Base-by-base conservation (phyloP, 2,113 vertebrate species). In the Azemiops feae region DNA sequence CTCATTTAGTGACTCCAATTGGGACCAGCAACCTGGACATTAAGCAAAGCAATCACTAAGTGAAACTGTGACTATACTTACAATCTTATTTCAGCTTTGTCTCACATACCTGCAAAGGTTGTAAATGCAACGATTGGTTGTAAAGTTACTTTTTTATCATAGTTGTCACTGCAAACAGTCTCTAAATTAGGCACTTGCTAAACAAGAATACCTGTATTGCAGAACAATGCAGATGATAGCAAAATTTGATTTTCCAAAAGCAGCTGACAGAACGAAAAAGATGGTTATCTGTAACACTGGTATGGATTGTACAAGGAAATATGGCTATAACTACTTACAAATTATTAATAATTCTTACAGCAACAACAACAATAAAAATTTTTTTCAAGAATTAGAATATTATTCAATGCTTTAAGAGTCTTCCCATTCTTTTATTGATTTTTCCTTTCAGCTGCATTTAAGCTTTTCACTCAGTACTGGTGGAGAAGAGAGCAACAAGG, bases 401-500 rank as follows among this genome's bases (percentile, higher is more conserved):
- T 54, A 91, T 55, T n/a, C 39, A 87, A 91, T 14, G 60, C 30
- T 55, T 5, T 57, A 45, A 30, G 8, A 47, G 4, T 55, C 47
- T 14, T 55, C 53, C 52, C 10, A 14, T 53, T 88, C 74, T 34
- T 93, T 69, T 87, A 5, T 95, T 69, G 89, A 16, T 57, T 95
- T 69, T 91, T 54, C 94, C 89, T 89, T 95, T 87, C 94, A 99
- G 99, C 97, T 99, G 92, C 99, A 99, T 96, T 97, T 99, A 96
- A 99, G 98, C 96, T 98, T 99, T 94, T 99, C 99, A 87, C 94
- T 99, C 94, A 99, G 98, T 94, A 81, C 98, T 0, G 98, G 98
- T 39, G 97, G 98, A 92, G 98, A 99, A 91, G 98, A 99, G 57
- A 96, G 97, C 25, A 96, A 98, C 95, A 98, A 94, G 6, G 95